phyloP scores from a whole-genome alignment of 1,140 invertebrate genomes.

The Drosophila subpulchrella region DNA sequence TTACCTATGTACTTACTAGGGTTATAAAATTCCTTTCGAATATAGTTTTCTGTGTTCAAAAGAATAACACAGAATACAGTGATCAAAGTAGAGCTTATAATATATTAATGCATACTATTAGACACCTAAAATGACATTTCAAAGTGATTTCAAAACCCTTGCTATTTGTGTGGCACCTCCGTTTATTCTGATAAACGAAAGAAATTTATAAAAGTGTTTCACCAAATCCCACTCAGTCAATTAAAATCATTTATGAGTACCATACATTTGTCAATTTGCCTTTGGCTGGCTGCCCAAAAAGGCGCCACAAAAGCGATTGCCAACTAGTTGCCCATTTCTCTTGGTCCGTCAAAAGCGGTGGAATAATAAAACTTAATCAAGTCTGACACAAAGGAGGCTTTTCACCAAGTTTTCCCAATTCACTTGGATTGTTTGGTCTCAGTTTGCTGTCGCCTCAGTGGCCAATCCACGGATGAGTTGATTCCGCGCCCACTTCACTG shows the following conservation, averaged over 20 bases:
- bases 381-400: constrained; percentile 42
- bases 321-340: constrained; percentile 23
- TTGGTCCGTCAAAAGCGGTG: constrained; percentile 4
- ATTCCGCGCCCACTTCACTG: constrained; percentile 36
- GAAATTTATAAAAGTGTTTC: not conserved
- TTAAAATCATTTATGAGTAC: not conserved
- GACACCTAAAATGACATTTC: too few relatives aligned
- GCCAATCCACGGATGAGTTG: constrained; percentile 43
- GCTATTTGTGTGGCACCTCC: too few relatives aligned
- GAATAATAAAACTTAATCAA: constrained; percentile 47
- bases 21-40: too few relatives aligned
- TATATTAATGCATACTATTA: too few relatives aligned
- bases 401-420: constrained; percentile 26
- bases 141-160: too few relatives aligned
- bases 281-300: constrained; percentile 11
- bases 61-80: too few relatives aligned
- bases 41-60: too few relatives aligned
- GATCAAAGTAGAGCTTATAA: too few relatives aligned
- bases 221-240: not conserved
- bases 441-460: constrained; percentile 19
- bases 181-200: too few relatives aligned
- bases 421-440: constrained; percentile 19
- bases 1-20: too few relatives aligned
- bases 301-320: constrained; percentile 26
- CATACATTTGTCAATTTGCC: constrained; percentile 13